Conservation (phyloP, 1,140 invertebrate species). For the Drosophila fuyamai region DNA sequence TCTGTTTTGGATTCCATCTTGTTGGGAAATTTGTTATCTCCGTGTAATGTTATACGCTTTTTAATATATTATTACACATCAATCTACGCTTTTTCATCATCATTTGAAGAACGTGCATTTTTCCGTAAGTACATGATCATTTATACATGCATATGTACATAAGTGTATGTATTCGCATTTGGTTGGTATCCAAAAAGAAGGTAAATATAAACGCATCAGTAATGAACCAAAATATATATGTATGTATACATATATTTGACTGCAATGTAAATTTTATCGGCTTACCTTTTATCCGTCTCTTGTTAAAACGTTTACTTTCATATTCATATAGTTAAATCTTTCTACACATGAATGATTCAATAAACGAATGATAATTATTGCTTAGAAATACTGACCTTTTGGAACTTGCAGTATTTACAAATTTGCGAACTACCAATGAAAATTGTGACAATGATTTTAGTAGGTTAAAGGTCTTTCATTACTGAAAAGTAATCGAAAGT, state of each 20-base stretch:
- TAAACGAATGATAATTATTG: neutral
- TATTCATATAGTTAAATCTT: neutral
- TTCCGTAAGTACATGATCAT: conserved; percentile 4
- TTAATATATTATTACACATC: conserved; percentile 1
- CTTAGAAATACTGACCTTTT: neutral
- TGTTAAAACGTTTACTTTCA: neutral
- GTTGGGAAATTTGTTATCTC: neutral
- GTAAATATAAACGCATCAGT: conserved; percentile 1
- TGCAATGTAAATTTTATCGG: conserved; percentile 7
- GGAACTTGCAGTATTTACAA: conserved; percentile 25
- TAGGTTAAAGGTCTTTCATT: conserved; percentile 36
- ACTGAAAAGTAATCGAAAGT: conserved; percentile 11
- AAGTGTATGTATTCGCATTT: neutral
- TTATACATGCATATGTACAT: conserved; percentile 5
- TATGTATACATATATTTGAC: neutral
- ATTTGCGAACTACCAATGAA: conserved; percentile 14
- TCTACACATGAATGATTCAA: neutral
- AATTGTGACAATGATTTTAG: conserved; percentile 27
- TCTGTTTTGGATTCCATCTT: conserved; percentile 28
- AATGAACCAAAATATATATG: conserved; percentile 18
- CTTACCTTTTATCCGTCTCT: neutral
- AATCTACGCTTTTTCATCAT: conserved; percentile 3
- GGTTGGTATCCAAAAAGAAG: neutral
- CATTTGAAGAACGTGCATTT: neutral
- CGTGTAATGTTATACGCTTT: neutral